These are phyloP conservation scores for Drosophila mojavensis DNA, from an alignment of 1,140 invertebrate species.

Conservation along the genomic window DNA sequence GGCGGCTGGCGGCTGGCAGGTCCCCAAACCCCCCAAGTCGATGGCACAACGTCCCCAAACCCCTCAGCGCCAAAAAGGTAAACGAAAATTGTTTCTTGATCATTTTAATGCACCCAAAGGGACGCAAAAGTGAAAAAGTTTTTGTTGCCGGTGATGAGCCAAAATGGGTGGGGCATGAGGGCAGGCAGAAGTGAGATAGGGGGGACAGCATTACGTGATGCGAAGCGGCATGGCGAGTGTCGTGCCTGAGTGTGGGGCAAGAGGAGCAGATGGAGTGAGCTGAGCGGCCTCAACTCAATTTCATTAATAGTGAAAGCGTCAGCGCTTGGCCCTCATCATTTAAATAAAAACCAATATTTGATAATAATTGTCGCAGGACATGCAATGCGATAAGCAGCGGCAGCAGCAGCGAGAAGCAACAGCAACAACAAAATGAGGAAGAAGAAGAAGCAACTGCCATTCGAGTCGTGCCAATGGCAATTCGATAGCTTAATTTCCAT, in stretches of 20 bases:
- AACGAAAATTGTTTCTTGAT: conserved; percentile 84
- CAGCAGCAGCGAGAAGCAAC: no score
- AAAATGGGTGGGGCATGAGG: no score
- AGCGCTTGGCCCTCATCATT: conserved; percentile 61
- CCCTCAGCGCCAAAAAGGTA: conserved; percentile 56
- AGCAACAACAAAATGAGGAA: neutral
- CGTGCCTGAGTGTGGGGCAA: conserved; percentile 1
- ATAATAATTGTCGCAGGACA: conserved; percentile 82
- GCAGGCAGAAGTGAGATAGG: no score
- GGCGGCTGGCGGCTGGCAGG: neutral
- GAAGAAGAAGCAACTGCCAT: neutral
- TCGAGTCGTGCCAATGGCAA: conserved; percentile 46
- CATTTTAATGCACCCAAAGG: conserved; percentile 81
- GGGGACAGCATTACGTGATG: conserved; percentile 65
- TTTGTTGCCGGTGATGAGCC: neutral
- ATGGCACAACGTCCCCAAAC: conserved; percentile 7
- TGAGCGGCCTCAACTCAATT: conserved; percentile 42
- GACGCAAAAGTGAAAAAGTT: conserved; percentile 73
- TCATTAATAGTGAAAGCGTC: conserved; percentile 76
- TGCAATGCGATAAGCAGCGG: conserved; percentile 58
- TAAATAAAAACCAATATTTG: conserved; percentile 80
- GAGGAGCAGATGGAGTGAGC: neutral
- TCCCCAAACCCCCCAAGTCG: conserved; percentile 12
- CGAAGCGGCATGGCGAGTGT: conserved; percentile 28
- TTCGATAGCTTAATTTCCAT: conserved; percentile 80